Conservation (phyloP, 2,888 invertebrate genomes). For the Tricholauxania praeusta region DNA sequence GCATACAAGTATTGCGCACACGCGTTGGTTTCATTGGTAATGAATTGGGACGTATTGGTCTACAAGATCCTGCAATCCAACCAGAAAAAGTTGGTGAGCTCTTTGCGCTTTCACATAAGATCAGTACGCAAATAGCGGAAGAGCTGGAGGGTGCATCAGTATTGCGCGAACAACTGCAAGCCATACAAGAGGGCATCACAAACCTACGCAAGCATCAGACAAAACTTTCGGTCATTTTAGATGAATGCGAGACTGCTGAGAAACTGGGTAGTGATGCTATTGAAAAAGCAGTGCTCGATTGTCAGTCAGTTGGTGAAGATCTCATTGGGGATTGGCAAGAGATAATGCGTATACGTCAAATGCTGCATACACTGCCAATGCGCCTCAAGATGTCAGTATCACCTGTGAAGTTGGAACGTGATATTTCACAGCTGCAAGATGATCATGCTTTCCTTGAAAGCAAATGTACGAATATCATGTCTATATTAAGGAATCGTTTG, state of each 20-base stretch:
- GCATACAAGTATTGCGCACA: conserved; percentile 81
- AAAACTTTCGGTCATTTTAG: conserved; percentile 74
- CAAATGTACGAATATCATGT: conserved; percentile 77
- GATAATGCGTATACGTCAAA: conserved; percentile 79
- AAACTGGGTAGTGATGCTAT: conserved; percentile 82
- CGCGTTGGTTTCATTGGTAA: conserved; percentile 84
- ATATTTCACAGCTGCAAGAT: conserved; percentile 81
- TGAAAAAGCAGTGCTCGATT: conserved; percentile 80
- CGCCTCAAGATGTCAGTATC: conserved; percentile 82
- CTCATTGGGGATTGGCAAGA: conserved; percentile 82
- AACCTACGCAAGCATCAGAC: conserved; percentile 78
- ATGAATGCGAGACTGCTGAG: conserved; percentile 80
- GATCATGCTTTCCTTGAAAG: conserved; percentile 80
- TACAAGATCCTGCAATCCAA: conserved; percentile 76
- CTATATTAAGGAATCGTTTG: conserved; percentile 75
- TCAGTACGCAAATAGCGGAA: conserved; percentile 80
- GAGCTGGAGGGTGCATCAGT: conserved; percentile 82
- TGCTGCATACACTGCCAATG: conserved; percentile 82
- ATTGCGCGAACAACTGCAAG: conserved; percentile 80
- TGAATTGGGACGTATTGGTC: conserved; percentile 80
- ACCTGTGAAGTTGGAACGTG: conserved; percentile 80
- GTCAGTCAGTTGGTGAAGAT: conserved; percentile 78
- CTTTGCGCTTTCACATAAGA: conserved; percentile 76
- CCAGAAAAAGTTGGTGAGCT: conserved; percentile 83
- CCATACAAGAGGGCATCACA: conserved; percentile 79